phyloP scores from a whole-genome alignment of 2,888 invertebrate species.

The Eupithecia subfuscata region DNA sequence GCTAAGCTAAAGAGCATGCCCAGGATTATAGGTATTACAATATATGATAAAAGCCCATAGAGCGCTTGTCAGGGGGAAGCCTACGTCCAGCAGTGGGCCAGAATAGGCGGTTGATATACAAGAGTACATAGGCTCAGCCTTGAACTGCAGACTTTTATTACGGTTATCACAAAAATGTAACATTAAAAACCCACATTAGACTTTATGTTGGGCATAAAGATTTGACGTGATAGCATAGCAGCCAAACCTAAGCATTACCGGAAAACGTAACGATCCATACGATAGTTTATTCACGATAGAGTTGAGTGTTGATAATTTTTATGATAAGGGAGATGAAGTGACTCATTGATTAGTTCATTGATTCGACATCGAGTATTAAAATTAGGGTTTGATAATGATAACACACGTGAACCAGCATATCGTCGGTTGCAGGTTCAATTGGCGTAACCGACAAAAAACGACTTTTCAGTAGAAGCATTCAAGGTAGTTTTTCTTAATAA shows the following conservation, averaged over 20 bases:
- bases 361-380: background rate
- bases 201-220: background rate
- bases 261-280: conserved; percentile 4
- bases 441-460: no score
- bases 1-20: no score
- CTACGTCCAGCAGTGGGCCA: no score
- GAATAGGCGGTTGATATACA: no score
- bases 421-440: no score
- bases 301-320: background rate
- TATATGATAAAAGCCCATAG: no score
- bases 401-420: no score
- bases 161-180: background rate
- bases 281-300: background rate
- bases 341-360: background rate
- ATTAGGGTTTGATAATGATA: background rate
- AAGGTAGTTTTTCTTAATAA: no score
- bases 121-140: background rate
- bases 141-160: background rate
- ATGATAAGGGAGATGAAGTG: background rate
- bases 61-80: no score
- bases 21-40: no score
- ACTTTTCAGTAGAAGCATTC: no score
- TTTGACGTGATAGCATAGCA: background rate
- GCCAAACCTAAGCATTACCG: background rate
- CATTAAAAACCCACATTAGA: background rate